Evolutionary conservation across 2,113 vertebrate species (phyloP), one percentile per base, ranked within the genome.

Genomic region (Kryptolebias marmoratus): DNA sequence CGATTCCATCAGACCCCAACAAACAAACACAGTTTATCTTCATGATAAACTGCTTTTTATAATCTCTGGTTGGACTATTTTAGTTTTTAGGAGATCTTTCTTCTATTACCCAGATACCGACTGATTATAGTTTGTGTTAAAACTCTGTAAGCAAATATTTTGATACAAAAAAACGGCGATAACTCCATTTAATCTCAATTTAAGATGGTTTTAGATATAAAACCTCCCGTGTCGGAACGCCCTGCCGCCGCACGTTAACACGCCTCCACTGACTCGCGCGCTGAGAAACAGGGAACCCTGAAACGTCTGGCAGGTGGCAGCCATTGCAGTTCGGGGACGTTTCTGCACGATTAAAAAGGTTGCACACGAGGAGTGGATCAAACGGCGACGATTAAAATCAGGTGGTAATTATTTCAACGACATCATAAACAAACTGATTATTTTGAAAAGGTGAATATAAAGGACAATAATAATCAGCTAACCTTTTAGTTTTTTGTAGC

Each of bases 261-360:
- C 22, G 11, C 12, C 45, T 18, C 48, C 15, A 49, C 28, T 22
- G 22, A 22, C 22, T 22, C 22, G 22, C 22, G 22, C 22, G 22
- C 22, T 22, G 22, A 22, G 22, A 22, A 22, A 22, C 22, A 1
- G 22, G 22, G 22, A 22, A 22, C 22, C 22, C 22, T 22, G 22
- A 22, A 22, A 31, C 58, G 61, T 14, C 12, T 55, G 65, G 54
- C 84, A 86, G 84, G 84, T 81, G 80, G 77, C 30, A 68, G 60
- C 68, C 78, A 77, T 89, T 85, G 82, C 54, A 78, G 75, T 72
- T 67, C 75, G 72, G 45, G 27, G 77, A 81, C 64, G 72, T 68
- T 58, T 77, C 65, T 61, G 18, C 54, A 47, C 11, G 59, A 75
- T 66, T 22, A 60, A 64, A 68, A 79, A 74, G 57, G 80, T 80